These are phyloP conservation scores for Podarcis muralis DNA, from an alignment of 2,113 vertebrate species.

Conservation along the genomic window DNA sequence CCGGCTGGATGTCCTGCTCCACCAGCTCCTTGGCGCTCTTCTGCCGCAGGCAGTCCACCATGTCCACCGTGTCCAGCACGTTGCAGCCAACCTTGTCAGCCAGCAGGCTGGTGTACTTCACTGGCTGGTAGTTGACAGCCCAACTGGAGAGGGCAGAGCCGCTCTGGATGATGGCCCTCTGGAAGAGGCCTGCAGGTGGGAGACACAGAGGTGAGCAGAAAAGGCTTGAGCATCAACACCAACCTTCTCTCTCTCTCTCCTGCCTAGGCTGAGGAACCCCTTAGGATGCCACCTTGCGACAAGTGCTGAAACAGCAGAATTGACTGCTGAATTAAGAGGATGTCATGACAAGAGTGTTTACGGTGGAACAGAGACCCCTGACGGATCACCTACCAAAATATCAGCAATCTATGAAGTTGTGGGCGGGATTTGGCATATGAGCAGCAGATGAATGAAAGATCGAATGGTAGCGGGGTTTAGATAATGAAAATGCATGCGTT, in stretches of 20 bases:
- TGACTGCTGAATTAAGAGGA: too few relatives aligned
- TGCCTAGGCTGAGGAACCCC: not conserved
- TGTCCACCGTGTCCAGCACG: slow-evolving; percentile 94
- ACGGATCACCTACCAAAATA: too few relatives aligned
- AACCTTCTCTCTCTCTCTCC: rapidly evolving
- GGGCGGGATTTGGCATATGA: too few relatives aligned
- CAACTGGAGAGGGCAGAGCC: slow-evolving; percentile 97
- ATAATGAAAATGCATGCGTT: too few relatives aligned
- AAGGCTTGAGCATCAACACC: not conserved
- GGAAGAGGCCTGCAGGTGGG: slow-evolving; percentile 89
- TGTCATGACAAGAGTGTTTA: too few relatives aligned
- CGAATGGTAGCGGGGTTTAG: too few relatives aligned
- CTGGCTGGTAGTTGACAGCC: slow-evolving; percentile 98
- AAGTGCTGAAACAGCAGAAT: too few relatives aligned
- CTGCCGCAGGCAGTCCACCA: slow-evolving; percentile 98
- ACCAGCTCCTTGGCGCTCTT: slow-evolving; percentile 96
- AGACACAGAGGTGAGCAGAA: slow-evolving; percentile 9
- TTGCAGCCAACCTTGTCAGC: slow-evolving; percentile 98
- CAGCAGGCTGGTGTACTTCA: slow-evolving; percentile 96
- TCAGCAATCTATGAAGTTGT: too few relatives aligned
- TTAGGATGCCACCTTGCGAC: rapidly evolving
- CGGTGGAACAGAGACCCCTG: too few relatives aligned
- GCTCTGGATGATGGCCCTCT: slow-evolving; percentile 98
- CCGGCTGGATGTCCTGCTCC: slow-evolving; percentile 97
- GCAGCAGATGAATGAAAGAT: too few relatives aligned